These are phyloP conservation scores for Galerucella nymphaeae DNA, from an alignment of 2,888 invertebrate genomes.

Conservation along the genomic window DNA sequence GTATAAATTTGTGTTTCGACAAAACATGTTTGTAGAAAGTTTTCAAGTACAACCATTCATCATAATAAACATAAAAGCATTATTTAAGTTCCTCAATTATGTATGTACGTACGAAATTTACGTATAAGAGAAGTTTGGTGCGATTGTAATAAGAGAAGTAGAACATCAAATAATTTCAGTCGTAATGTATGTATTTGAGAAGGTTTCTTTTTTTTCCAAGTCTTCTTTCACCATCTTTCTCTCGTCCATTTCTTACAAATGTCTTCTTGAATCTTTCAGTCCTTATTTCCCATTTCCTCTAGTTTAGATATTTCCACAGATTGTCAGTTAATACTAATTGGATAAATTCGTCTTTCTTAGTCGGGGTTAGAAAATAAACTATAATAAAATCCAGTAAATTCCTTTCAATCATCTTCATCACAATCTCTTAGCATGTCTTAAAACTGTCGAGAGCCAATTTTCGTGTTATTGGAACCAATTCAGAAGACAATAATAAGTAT, in stretches of 20 bases:
- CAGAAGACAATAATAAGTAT: conserved; percentile 23
- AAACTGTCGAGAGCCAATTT: conserved; percentile 29
- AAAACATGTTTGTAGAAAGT: neutral
- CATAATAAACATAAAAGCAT: neutral
- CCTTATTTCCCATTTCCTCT: too few species aligned
- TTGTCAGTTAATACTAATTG: too few species aligned
- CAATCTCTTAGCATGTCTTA: conserved; percentile 15
- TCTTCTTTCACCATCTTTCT: too few species aligned
- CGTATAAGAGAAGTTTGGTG: neutral
- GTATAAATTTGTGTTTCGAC: neutral
- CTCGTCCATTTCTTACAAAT: too few species aligned
- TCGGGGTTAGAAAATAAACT: neutral
- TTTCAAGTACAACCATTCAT: neutral
- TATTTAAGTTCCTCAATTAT: neutral
- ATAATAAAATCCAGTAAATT: conserved; percentile 2
- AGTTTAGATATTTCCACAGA: too few species aligned
- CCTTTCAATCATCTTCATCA: conserved; percentile 3
- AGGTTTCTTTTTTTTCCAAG: too few species aligned
- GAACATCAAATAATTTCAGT: neutral
- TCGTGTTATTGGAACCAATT: conserved; percentile 33
- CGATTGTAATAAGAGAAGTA: too few species aligned
- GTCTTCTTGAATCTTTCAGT: too few species aligned
- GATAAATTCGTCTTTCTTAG: too few species aligned
- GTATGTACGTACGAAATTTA: neutral
- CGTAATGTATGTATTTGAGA: too few species aligned